Percentiles rank a stretch among this genome's conserved stretches.
Evolutionary conservation across 2,797 vertebrate genomes (phyloP).

Genomic region (Microhierax caerulescens): DNA sequence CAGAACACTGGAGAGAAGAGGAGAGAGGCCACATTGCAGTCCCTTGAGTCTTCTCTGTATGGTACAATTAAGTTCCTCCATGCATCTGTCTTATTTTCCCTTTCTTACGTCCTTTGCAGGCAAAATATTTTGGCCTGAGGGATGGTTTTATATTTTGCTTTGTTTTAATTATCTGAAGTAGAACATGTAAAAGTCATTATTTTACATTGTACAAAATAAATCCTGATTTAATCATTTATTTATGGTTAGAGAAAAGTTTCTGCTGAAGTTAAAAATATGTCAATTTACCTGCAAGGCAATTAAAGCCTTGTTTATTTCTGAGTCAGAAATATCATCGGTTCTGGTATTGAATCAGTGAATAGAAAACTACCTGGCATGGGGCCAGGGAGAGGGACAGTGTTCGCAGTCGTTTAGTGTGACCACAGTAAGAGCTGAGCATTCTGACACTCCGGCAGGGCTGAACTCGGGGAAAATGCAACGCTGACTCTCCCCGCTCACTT

Average conservation of each 20-base stretch:
- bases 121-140: not conserved
- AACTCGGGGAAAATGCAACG: slow-evolving; percentile 30
- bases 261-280: not conserved
- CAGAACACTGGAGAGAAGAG: not conserved
- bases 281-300: slow-evolving; percentile 4
- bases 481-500: not conserved
- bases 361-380: not conserved
- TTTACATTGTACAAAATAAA: not conserved
- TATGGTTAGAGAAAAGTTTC: not conserved
- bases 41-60: not conserved
- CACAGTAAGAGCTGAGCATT: not conserved
- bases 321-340: not conserved
- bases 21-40: not conserved
- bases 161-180: not conserved
- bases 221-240: not conserved
- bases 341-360: not conserved
- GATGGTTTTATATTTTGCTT: slow-evolving; percentile 1
- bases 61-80: slow-evolving; percentile 8
- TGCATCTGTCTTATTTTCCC: slow-evolving; percentile 14
- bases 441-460: not conserved
- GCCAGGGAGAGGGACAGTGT: not conserved
- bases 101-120: slow-evolving; percentile 8
- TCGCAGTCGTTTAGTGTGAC: not conserved
- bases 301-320: not conserved
- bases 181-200: not conserved